Evolutionary conservation across 2,113 vertebrate species (phyloP).

Genomic region (Clarias batrachus): DNA sequence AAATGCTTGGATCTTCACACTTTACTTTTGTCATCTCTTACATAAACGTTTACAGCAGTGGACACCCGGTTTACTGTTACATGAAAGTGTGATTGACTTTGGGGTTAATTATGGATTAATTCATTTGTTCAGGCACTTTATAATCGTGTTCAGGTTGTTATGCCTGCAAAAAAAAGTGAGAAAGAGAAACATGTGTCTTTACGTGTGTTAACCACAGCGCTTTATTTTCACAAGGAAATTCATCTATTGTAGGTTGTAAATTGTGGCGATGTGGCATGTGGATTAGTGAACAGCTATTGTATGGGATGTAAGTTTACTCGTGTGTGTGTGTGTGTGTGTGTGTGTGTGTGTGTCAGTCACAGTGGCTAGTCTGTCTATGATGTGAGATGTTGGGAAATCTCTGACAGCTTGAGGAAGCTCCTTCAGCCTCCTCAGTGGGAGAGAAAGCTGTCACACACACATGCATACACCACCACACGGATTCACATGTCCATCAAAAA

Average conservation of each 20-base stretch:
- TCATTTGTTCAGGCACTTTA: conserved; percentile 19
- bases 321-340: not conserved
- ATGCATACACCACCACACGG: conserved; percentile 43
- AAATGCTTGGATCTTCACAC: conserved; percentile 24
- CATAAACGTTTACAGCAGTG: not conserved
- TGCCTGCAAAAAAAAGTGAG: not conserved
- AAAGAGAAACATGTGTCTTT: not conserved
- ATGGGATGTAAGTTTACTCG: not conserved
- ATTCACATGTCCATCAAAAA: conserved; percentile 42
- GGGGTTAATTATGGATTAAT: conserved; percentile 12
- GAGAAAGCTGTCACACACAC: conserved; percentile 55
- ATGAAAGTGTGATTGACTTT: conserved; percentile 1
- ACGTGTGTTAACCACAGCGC: not conserved
- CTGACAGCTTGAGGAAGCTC: conserved; percentile 52
- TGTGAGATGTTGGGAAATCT: conserved; percentile 55
- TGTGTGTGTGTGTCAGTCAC: not conserved
- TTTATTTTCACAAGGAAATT: not conserved
- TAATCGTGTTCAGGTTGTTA: not conserved
- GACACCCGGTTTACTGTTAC: not conserved
- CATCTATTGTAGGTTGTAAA: not conserved
- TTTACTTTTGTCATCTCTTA: conserved; percentile 8
- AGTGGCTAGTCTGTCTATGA: not conserved
- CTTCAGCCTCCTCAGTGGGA: conserved; percentile 60
- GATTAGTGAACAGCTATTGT: not conserved
- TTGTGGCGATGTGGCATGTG: too few relatives aligned